Percentiles rank a stretch among this genome's conserved stretches.
phyloP scores from a whole-genome alignment of 2,888 invertebrate species.

The Diarsia brunnea region DNA sequence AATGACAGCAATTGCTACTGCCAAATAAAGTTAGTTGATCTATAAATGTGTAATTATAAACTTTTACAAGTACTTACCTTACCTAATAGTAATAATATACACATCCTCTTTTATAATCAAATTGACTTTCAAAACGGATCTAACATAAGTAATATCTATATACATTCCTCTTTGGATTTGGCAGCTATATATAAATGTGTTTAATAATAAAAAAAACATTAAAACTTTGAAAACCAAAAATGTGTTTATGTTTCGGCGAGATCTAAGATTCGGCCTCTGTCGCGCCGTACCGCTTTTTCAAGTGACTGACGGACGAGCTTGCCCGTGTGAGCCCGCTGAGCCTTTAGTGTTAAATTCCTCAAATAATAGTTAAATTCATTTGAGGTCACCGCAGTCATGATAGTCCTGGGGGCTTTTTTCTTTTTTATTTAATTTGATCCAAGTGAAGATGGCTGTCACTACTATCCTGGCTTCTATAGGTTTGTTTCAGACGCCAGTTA shows the following conservation, averaged over 20 bases:
- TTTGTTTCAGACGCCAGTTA: too few species aligned
- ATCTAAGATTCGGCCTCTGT: not conserved
- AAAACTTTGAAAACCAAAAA: conserved; percentile 6
- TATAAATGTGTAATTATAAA: not conserved
- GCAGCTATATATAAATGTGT: conserved; percentile 1
- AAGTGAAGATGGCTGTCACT: too few species aligned
- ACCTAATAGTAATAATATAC: not conserved
- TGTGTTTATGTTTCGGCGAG: not conserved
- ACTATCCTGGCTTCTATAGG: too few species aligned
- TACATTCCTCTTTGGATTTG: not conserved
- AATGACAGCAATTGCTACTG: not conserved
- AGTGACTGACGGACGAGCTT: too few species aligned
- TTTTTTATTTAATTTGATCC: too few species aligned
- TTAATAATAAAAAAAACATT: conserved; percentile 5
- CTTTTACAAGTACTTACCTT: not conserved
- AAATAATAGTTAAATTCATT: too few species aligned
- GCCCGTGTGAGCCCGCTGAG: too few species aligned
- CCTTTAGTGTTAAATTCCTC: too few species aligned
- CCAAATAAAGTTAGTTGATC: conserved; percentile 4
- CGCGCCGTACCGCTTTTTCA: not conserved
- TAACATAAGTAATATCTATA: not conserved
- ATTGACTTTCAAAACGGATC: not conserved
- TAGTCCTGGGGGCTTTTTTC: too few species aligned
- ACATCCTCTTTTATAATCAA: not conserved
- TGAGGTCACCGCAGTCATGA: too few species aligned